Conservation (phyloP, 2,797 vertebrate genomes). For the Miichthys miiuy region DNA sequence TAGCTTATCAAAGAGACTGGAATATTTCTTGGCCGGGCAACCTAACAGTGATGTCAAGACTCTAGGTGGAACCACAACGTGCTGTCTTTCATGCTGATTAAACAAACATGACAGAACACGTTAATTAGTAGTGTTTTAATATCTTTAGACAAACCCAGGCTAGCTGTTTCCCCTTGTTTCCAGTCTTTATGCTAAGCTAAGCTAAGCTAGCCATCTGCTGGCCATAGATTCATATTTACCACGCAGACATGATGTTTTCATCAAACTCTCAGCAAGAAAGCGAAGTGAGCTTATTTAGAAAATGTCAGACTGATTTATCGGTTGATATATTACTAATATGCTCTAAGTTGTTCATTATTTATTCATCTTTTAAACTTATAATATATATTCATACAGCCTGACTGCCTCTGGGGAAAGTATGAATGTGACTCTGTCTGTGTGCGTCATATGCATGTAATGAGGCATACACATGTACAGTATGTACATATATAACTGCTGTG, state of each 20-base stretch:
- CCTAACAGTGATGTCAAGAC: not conserved
- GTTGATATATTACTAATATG: no score
- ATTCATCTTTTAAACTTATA: slow-evolving; percentile 46
- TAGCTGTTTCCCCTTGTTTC: no score
- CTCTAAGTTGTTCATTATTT: slow-evolving; percentile 16
- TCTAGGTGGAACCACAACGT: not conserved
- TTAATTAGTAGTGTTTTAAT: no score
- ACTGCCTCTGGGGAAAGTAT: slow-evolving; percentile 23
- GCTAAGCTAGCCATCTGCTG: no score
- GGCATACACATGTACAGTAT: not conserved
- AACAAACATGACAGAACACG: no score
- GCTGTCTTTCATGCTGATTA: not conserved
- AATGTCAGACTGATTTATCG: no score
- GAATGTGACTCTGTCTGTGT: slow-evolving; percentile 24
- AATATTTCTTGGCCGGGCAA: not conserved
- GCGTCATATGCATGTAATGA: slow-evolving; percentile 14
- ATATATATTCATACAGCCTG: slow-evolving; percentile 47
- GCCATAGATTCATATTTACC: no score
- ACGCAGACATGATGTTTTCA: no score
- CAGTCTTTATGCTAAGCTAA: no score
- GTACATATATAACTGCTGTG: not conserved
- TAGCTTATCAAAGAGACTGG: not conserved
- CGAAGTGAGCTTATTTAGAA: no score
- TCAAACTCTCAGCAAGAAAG: no score
- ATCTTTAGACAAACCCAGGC: no score